A percentile compares a stretch with the other conserved stretches of the same genome.
Conservation (phyloP, 1,140 invertebrate species). For the Magallana gigas region DNA sequence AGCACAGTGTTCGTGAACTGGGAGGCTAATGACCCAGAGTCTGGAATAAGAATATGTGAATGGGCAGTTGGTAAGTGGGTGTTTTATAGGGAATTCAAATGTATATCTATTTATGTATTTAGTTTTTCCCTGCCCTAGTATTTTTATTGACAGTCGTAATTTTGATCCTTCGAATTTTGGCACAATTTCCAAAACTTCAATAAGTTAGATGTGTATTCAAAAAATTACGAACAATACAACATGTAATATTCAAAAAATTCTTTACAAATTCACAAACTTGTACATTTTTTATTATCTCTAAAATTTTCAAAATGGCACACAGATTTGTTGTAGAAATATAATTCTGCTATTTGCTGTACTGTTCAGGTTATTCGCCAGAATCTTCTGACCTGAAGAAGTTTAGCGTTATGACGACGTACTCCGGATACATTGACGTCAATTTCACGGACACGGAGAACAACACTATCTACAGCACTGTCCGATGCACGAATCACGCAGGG, state of each 20-base stretch:
- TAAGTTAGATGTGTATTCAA: no score
- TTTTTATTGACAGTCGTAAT: no score
- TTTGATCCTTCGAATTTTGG: no score
- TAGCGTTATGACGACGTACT: not conserved
- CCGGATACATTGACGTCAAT: constrained; percentile 21
- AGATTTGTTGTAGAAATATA: no score
- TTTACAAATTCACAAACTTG: no score
- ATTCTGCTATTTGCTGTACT: no score
- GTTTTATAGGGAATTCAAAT: not conserved
- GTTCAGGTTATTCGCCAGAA: constrained; percentile 16
- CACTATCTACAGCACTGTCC: constrained; percentile 50
- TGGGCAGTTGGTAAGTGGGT: constrained; percentile 63
- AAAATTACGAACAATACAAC: no score
- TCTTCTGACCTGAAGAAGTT: constrained; percentile 38
- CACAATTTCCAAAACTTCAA: no score
- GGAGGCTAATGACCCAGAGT: constrained; percentile 56
- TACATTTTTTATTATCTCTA: no score
- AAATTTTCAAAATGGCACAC: no score
- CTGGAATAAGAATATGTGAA: constrained; percentile 58
- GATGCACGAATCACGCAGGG: constrained; percentile 60
- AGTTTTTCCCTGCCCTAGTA: not conserved
- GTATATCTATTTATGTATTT: not conserved
- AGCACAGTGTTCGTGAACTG: constrained; percentile 55
- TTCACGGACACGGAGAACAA: constrained; percentile 3
- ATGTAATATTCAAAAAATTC: no score